Base-by-base conservation (phyloP, 2,888 invertebrate species). In the Dryomyza anilis region DNA sequence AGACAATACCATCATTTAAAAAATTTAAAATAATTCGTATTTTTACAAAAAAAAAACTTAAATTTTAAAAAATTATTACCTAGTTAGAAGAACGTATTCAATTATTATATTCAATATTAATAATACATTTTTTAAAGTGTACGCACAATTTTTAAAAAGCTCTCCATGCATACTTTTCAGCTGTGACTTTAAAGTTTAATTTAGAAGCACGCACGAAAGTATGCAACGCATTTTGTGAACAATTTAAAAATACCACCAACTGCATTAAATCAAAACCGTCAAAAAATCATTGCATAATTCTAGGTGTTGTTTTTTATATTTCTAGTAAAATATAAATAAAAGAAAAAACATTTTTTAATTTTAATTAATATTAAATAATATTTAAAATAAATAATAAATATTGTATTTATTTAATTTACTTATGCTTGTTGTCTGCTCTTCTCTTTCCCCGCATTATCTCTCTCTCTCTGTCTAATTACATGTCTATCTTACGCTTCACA, bases 391-490 rank as follows among this genome's bases (percentile, higher is more conserved):
- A 12, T 19, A 14, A 55, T 21, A 55, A 29, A 33, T n/a, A n/a
- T 23, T 19, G 21, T 55, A 6, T 36, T 23, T 43, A 63, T 45
- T 16, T 46, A 62, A 55, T 64, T 61, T 65, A 78, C 80, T 80
- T 77, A 80, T 79, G 80, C 78, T 78, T 73, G 78, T 78, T 77
- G 76, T 80, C 73, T 78, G 72, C 75, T 72, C 73, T 74, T 75
- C 73, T 79, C 72, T 77, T 69, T 73, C 72, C 69, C 30, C 43
- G 36, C 45, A 33, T 46, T 27, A 7, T 30, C n/a, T n/a, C n/a
- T n/a, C n/a, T n/a, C n/a, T 33, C 33, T 33, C 33, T 12, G 12
- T 12, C 33, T 12, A 33, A 33, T n/a, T n/a, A 33, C 39, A 39
- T 39, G 39, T n/a, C 39, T 39, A n/a, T n/a, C n/a, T n/a, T n/a